Base-by-base conservation (phyloP, 2,888 invertebrate species). In the Ichneumoninae sp. region DNA sequence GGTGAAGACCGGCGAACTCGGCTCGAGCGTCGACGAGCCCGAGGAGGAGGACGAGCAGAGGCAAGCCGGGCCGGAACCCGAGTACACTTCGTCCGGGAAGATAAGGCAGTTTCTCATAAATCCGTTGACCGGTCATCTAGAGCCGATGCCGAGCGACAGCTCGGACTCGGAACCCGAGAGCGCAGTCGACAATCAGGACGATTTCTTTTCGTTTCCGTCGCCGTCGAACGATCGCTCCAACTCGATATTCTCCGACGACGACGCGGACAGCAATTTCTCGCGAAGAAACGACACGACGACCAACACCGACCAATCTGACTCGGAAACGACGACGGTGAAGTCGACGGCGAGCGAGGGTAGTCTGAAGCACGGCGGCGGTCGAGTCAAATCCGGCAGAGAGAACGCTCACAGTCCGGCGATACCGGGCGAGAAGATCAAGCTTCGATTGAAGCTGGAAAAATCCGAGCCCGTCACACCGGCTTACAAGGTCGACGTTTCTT, bases 101-200 rank as follows among this genome's bases (percentile, higher is more conserved):
- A 96, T 95, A 93, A 95, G 96, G 90, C 97, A 97, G 94, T 97
- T 97, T 95, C 96, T 98, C 65, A 98, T 98, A 89, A 98, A 98
- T 95, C 98, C 98, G 0, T 95, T 98, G 85, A 98, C 98, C 87
- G 97, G 98, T 57, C 96, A 97, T 91, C 95, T 98, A 91, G 98
- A 98, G 90, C 96, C 97, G 2, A 97, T 97, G 94, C 96, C 96
- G 40, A 95, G 95, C 89, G 96, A 96, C 86, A 96, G 96, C 84
- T 95, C 95, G 85, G 95, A 95, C 86, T 96, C 96, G 0, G 96
- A 96, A 88, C 91, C 92, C 6, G 93, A 93, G 77, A 93, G 93
- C 80, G 93, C 93, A 52, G 91, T 93, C 40, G 93, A 93, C 83
- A 92, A 93, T 86, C 93, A 92, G 81, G 94, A 94, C 74, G 94